Evolutionary conservation across 2,113 vertebrate species (phyloP), one percentile per base, ranked within the genome.

Genomic region (Chitala chitala): DNA sequence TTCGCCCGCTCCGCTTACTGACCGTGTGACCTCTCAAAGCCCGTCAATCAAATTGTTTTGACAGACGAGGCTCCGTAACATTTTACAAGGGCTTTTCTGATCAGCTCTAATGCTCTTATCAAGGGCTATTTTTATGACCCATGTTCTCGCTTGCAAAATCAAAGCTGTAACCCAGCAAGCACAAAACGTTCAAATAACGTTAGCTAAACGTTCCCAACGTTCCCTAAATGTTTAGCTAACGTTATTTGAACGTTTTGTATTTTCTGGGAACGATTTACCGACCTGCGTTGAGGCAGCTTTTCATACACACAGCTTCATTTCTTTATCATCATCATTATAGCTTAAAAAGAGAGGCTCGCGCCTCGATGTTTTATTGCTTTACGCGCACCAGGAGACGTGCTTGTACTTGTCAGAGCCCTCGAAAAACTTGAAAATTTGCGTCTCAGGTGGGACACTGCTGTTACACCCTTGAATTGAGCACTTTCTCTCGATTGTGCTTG

Each of bases 381-480:
- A 55, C n/a, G 7, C 17, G 53, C 22, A 6, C 53, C 53, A 22
- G n/a, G 53, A 55, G 53, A 55, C 2, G 17, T 6, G 7, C 53
- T 55, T n/a, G 17, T 6, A n/a, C 53, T 55, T n/a, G n/a, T 22
- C 53, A 2, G n/a, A 22, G 53, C 53, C 53, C 4, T 22, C 17
- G 53, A 55, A 68, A 48, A 68, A 42, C 64, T 22, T 17, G 42
- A 46, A 42, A 22, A 68, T 68, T 68, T 48, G 42, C 46, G 64
- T 68, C 42, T 68, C 64, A 29, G 64, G 24, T 48, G 64, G 64
- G 64, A 46, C 12, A 29, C 42, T 68, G 40, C 64, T 46, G 42
- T 68, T 68, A 68, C 46, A 68, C 64, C 64, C 64, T 68, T 68
- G 64, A 68, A 42, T n/a, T 44, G 13, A n/a, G 48, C 40, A 42